These are phyloP conservation scores for Amphipoea oculea DNA, from an alignment of 2,888 invertebrate genomes.

Conservation along the genomic window DNA sequence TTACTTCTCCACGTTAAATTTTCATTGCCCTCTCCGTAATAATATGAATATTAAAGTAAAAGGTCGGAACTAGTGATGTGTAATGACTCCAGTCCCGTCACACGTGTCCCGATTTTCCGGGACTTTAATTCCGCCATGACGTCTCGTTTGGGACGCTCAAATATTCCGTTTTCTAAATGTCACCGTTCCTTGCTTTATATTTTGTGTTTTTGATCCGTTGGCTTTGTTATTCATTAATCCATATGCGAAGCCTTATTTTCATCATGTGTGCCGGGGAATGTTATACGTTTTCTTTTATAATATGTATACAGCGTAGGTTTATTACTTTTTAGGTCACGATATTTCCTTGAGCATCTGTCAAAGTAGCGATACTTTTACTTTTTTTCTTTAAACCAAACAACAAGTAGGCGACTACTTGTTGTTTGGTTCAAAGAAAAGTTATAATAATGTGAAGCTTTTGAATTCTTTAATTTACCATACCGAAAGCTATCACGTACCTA, in stretches of 20 bases:
- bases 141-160: conserved; percentile 62
- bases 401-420: no score
- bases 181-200: conserved; percentile 47
- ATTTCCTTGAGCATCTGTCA: conserved; percentile 45
- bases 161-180: conserved; percentile 64
- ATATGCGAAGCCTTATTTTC: conserved; percentile 38
- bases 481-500: background rate
- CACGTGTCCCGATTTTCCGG: conserved; percentile 67
- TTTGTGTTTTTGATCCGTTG: conserved; percentile 60
- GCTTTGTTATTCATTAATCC: conserved; percentile 57
- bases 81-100: conserved; percentile 54
- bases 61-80: conserved; percentile 68
- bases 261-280: conserved; percentile 22
- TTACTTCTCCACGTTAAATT: conserved; percentile 68
- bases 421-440: conserved; percentile 37
- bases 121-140: conserved; percentile 62
- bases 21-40: conserved; percentile 68
- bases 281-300: conserved; percentile 29
- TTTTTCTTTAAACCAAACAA: no score
- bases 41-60: conserved; percentile 71
- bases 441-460: conserved; percentile 13
- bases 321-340: conserved; percentile 46
- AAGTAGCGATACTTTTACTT: no score
- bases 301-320: conserved; percentile 20
- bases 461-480: conserved; percentile 18